Conservation (phyloP, 2,888 invertebrate species). For the Lacanobia wlatinum region DNA sequence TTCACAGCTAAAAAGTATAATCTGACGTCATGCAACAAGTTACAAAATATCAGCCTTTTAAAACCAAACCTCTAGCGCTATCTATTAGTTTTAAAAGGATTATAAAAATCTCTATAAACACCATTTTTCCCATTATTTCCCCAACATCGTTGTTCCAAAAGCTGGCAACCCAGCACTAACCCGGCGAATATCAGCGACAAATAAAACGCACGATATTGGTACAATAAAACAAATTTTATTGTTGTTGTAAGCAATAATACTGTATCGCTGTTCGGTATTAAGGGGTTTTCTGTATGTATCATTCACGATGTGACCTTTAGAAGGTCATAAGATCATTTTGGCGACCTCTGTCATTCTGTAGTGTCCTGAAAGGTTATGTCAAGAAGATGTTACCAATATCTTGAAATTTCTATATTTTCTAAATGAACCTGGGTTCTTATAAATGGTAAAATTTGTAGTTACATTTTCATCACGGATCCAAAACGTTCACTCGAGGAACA, state of each 20-base stretch:
- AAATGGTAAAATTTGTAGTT: too few species aligned
- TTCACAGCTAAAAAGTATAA: background rate
- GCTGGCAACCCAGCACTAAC: conserved; percentile 50
- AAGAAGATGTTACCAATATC: too few species aligned
- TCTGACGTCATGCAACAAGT: background rate
- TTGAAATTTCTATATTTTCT: too few species aligned
- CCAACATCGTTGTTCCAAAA: background rate
- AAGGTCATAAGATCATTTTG: conserved; percentile 11
- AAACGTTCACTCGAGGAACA: too few species aligned
- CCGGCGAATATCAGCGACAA: conserved; percentile 56
- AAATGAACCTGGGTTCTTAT: too few species aligned
- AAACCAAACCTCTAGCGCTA: background rate
- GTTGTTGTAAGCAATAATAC: conserved; percentile 70
- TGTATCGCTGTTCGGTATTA: conserved; percentile 54
- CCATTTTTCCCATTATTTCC: background rate
- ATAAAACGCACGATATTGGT: conserved; percentile 73
- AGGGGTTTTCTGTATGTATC: conserved; percentile 25
- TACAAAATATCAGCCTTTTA: background rate
- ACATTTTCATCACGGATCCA: too few species aligned
- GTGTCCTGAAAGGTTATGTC: too few species aligned
- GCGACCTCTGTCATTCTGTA: background rate
- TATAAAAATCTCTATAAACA: too few species aligned
- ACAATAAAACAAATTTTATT: conserved; percentile 76
- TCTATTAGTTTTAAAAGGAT: too few species aligned
- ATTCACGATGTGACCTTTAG: conserved; percentile 9